A percentile compares a stretch with the other conserved stretches of the same genome.
Conservation (phyloP, 2,113 vertebrate species). For the Lophochroa leadbeateri region DNA sequence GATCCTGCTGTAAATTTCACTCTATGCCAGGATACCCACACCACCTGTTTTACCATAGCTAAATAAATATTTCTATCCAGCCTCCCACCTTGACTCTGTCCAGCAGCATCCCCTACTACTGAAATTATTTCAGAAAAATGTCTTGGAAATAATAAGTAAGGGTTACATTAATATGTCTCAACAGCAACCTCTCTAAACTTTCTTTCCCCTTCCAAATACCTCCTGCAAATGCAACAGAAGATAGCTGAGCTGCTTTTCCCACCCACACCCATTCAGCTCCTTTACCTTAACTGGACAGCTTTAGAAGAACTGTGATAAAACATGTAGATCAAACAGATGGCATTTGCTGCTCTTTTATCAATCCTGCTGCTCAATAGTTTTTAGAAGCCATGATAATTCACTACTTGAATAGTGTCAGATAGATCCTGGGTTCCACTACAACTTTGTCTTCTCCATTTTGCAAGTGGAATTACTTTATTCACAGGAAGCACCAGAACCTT, state of each 20-base stretch:
- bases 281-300: not conserved
- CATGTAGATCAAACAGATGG: slow-evolving; percentile 13
- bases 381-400: not conserved
- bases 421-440: not conserved
- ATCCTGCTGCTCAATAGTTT: slow-evolving; percentile 1
- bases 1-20: not conserved
- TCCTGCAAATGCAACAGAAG: not conserved
- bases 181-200: not conserved
- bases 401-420: not conserved
- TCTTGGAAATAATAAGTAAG: not conserved
- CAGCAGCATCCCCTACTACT: not conserved
- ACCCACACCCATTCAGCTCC: not conserved
- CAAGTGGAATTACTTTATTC: not conserved
- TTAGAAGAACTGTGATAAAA: slow-evolving; percentile 10
- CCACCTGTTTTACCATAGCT: not conserved
- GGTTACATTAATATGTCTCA: not conserved
- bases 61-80: not conserved
- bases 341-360: slow-evolving; percentile 46
- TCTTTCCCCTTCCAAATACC: not conserved
- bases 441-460: not conserved
- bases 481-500: not conserved
- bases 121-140: not conserved
- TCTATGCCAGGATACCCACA: not conserved
- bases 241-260: not conserved
- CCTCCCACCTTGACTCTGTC: not conserved